Evolutionary conservation across 1,140 invertebrate genomes (phyloP).

Genomic region (Zaprionus nigranus): DNA sequence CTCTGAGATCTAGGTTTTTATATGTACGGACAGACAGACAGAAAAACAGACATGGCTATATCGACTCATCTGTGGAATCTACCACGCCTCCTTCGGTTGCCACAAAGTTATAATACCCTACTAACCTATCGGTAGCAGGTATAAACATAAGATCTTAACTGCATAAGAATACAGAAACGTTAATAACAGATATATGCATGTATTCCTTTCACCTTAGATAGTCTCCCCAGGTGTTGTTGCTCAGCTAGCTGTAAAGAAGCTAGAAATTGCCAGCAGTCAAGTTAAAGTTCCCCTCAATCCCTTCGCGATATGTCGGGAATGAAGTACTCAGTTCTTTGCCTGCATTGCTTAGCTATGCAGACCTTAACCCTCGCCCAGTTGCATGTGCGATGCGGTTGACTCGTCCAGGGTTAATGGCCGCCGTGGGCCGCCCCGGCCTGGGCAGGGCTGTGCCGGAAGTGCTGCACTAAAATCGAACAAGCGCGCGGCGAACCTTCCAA

Average conservation of each 20-base stretch:
- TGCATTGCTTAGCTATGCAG: constrained; percentile 66
- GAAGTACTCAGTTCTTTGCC: neutral
- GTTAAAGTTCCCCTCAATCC: neutral
- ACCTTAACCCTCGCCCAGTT: constrained; percentile 78
- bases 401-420: constrained; percentile 71
- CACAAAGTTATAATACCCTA: too few species aligned
- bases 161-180: too few species aligned
- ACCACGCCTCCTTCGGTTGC: too few species aligned
- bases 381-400: constrained; percentile 58
- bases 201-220: too few species aligned
- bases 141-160: too few species aligned
- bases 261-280: neutral
- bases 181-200: too few species aligned
- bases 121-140: accelerated
- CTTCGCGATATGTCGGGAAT: neutral
- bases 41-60: too few species aligned
- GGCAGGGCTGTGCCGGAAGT: constrained; percentile 55
- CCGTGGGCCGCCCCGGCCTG: neutral
- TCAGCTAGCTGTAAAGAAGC: neutral
- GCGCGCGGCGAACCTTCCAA: constrained; percentile 55
- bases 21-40: too few species aligned
- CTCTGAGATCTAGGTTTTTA: too few species aligned
- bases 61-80: too few species aligned
- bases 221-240: neutral
- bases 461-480: constrained; percentile 81